Evolutionary conservation across 1,140 invertebrate species (phyloP).

Genomic region (Gonioctena quinquepunctata): DNA sequence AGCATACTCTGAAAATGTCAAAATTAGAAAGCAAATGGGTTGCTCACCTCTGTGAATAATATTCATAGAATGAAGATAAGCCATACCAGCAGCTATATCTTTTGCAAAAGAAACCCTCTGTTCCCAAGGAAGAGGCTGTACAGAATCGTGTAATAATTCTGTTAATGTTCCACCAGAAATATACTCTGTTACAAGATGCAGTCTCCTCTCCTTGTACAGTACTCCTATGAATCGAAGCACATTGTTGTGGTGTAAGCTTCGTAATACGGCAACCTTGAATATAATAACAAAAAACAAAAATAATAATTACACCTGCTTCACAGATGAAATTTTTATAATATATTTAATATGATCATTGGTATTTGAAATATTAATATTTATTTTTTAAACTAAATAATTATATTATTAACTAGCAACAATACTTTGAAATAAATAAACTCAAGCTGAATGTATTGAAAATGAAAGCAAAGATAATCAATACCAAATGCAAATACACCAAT

Average conservation of each 20-base stretch:
- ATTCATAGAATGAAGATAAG: slow-evolving; percentile 91
- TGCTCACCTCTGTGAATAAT: slow-evolving; percentile 81
- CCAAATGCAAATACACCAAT: too few species aligned
- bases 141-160: slow-evolving; percentile 76
- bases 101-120: slow-evolving; percentile 82
- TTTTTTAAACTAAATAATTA: too few species aligned
- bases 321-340: too few species aligned
- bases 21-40: too few species aligned
- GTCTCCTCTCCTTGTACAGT: slow-evolving; percentile 87
- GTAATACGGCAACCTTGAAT: slow-evolving; percentile 80
- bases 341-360: too few species aligned
- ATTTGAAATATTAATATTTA: too few species aligned
- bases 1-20: too few species aligned
- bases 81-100: slow-evolving; percentile 91
- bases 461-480: too few species aligned
- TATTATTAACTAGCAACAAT: too few species aligned
- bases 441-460: too few species aligned
- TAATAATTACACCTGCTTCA: not conserved
- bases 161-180: slow-evolving; percentile 86
- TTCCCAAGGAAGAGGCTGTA: slow-evolving; percentile 77
- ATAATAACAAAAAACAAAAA: slow-evolving; percentile 8
- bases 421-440: too few species aligned
- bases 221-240: slow-evolving; percentile 92
- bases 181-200: slow-evolving; percentile 91
- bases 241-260: slow-evolving; percentile 86